These are phyloP conservation scores for Hippocampus guttulatus DNA, from an alignment of 2,113 vertebrate species.

Conservation along the genomic window DNA sequence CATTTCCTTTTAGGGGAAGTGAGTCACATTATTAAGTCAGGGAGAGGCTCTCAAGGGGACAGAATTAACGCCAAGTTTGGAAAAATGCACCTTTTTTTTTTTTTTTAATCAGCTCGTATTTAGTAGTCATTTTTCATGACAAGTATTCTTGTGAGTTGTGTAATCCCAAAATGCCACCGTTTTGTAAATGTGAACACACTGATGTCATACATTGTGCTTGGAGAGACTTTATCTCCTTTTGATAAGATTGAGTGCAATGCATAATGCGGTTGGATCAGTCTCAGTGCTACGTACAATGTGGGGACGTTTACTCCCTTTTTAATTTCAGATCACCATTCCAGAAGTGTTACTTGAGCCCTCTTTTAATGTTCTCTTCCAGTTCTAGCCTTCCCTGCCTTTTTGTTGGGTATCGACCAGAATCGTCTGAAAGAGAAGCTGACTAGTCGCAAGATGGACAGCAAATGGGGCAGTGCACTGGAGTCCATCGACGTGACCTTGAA, in stretches of 20 bases:
- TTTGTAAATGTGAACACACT: constrained; percentile 8
- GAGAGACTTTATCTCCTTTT: background rate
- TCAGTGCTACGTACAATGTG: constrained; percentile 12
- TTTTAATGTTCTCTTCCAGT: constrained; percentile 67
- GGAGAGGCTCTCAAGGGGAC: constrained; percentile 59
- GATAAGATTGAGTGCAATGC: background rate
- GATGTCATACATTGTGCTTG: constrained; percentile 7
- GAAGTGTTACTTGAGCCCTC: background rate
- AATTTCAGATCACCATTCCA: background rate
- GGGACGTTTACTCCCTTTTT: background rate
- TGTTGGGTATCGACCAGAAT: constrained; percentile 89
- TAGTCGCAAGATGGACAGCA: constrained; percentile 97
- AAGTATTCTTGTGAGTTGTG: constrained; percentile 7
- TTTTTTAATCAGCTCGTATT: constrained; percentile 18
- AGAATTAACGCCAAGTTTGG: constrained; percentile 45
- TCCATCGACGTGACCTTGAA: constrained; percentile 94
- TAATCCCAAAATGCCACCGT: background rate
- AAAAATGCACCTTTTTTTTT: constrained; percentile 30
- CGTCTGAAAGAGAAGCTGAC: constrained; percentile 94
- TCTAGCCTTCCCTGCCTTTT: constrained; percentile 92
- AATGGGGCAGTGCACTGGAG: constrained; percentile 90
- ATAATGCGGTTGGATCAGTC: background rate
- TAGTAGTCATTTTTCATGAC: constrained; percentile 6
- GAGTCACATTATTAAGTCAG: constrained; percentile 68
- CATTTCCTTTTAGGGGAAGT: constrained; percentile 68